phyloP scores from a whole-genome alignment of 2,113 vertebrate genomes.

The Polyodon spathula region DNA sequence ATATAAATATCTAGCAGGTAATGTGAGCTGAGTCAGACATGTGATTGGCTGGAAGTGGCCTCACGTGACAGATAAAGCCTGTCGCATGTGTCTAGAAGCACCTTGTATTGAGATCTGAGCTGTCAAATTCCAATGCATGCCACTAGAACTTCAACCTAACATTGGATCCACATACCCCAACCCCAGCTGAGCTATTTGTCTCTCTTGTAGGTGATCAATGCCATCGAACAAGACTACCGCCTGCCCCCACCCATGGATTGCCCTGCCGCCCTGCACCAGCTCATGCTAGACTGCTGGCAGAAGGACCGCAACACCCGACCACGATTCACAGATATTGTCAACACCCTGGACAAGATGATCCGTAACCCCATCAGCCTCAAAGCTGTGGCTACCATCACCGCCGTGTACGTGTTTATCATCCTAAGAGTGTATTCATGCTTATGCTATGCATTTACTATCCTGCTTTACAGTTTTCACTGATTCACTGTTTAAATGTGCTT shows the following conservation, averaged over 20 bases:
- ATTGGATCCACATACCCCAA: too few species aligned
- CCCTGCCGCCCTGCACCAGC: slow-evolving; percentile 84
- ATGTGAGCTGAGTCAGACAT: too few species aligned
- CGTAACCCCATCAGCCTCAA: slow-evolving; percentile 96
- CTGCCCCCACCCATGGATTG: slow-evolving; percentile 97
- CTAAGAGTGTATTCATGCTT: background rate
- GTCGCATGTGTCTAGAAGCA: too few species aligned
- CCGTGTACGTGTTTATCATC: slow-evolving; percentile 79
- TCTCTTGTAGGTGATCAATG: slow-evolving; percentile 81
- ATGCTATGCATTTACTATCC: background rate
- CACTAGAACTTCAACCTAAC: too few species aligned
- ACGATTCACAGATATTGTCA: slow-evolving; percentile 91
- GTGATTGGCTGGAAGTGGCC: too few species aligned
- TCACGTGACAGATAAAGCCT: too few species aligned
- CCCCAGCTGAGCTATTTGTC: too few species aligned
- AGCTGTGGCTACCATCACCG: slow-evolving; percentile 89
- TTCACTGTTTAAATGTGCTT: too few species aligned
- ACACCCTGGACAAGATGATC: slow-evolving; percentile 97
- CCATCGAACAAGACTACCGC: slow-evolving; percentile 95
- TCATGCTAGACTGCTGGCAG: slow-evolving; percentile 98
- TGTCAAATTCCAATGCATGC: too few species aligned
- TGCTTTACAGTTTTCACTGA: too few species aligned
- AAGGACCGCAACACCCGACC: slow-evolving; percentile 95
- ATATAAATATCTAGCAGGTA: too few species aligned
- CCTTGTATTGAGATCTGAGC: too few species aligned